These are phyloP conservation scores for Nymphicus hollandicus DNA, from an alignment of 2,113 vertebrate genomes.

Conservation along the genomic window DNA sequence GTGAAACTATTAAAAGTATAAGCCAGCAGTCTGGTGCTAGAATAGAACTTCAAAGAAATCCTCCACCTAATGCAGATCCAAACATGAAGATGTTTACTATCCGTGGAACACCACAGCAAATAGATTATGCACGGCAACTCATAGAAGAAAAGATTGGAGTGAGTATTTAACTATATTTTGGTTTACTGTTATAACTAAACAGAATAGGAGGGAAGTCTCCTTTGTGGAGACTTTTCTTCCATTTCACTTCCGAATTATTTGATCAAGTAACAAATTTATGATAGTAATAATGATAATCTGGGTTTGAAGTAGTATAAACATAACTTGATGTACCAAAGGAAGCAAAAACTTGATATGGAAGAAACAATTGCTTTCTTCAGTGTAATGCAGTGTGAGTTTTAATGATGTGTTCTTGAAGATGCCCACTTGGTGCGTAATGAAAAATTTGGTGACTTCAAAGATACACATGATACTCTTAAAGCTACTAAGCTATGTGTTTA, in stretches of 20 bases:
- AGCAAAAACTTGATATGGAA: neutral
- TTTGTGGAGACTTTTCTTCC: neutral
- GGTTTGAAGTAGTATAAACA: neutral
- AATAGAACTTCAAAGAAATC: constrained; percentile 95
- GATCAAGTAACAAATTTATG: neutral
- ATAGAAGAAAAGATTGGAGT: constrained; percentile 99
- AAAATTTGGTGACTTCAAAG: neutral
- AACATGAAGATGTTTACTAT: constrained; percentile 98
- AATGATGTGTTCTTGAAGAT: neutral
- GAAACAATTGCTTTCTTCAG: neutral
- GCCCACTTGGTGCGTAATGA: accelerated
- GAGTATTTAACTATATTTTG: constrained; percentile 38
- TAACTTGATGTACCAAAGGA: neutral
- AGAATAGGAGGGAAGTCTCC: neutral
- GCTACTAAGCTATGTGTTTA: neutral
- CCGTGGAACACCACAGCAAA: constrained; percentile 93
- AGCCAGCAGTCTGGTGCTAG: constrained; percentile 97
- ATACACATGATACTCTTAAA: neutral
- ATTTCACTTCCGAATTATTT: neutral
- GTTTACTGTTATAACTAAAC: neutral
- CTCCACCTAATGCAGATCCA: constrained; percentile 94
- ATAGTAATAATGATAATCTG: neutral
- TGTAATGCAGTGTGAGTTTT: neutral
- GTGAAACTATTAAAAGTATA: constrained; percentile 98
- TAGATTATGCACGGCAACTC: constrained; percentile 95